A percentile compares a stretch with the other conserved stretches of the same genome.
phyloP scores from a whole-genome alignment of 2,113 vertebrate species.

The Percopsis transmontana region DNA sequence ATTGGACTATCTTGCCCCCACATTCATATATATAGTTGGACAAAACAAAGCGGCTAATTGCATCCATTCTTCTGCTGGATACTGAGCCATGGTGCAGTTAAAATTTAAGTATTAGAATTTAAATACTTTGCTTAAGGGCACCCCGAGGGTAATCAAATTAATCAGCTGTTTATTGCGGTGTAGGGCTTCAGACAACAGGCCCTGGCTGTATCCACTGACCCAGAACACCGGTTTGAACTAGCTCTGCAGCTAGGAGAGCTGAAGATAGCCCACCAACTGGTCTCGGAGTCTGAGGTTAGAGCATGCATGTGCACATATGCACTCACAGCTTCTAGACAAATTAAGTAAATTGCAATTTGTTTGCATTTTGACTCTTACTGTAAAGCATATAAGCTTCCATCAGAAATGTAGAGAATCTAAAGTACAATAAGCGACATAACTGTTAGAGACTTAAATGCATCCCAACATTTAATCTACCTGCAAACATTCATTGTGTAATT shows the following conservation, averaged over 20 bases:
- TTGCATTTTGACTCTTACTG: not conserved
- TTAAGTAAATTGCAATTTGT: too few species aligned
- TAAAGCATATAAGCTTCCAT: not conserved
- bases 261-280: slow-evolving; percentile 88
- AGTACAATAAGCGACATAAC: not conserved
- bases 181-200: slow-evolving; percentile 96
- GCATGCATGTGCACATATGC: not conserved
- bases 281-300: slow-evolving; percentile 89
- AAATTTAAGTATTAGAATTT: too few species aligned
- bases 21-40: too few species aligned
- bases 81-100: too few species aligned
- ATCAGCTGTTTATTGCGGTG: not conserved
- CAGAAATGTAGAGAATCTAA: not conserved
- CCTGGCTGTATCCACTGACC: slow-evolving; percentile 90
- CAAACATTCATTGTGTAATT: slow-evolving; percentile 5
- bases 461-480: not conserved
- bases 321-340: not conserved
- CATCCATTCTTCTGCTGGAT: too few species aligned
- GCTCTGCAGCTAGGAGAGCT: slow-evolving; percentile 92
- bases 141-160: not conserved
- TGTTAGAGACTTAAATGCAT: not conserved
- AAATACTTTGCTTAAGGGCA: too few species aligned
- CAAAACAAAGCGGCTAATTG: too few species aligned
- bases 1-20: too few species aligned
- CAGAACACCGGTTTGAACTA: slow-evolving; percentile 93